Evolutionary conservation across 2,113 vertebrate species (phyloP), one percentile per base, ranked within the genome.

Genomic region (Gavialis gangeticus): DNA sequence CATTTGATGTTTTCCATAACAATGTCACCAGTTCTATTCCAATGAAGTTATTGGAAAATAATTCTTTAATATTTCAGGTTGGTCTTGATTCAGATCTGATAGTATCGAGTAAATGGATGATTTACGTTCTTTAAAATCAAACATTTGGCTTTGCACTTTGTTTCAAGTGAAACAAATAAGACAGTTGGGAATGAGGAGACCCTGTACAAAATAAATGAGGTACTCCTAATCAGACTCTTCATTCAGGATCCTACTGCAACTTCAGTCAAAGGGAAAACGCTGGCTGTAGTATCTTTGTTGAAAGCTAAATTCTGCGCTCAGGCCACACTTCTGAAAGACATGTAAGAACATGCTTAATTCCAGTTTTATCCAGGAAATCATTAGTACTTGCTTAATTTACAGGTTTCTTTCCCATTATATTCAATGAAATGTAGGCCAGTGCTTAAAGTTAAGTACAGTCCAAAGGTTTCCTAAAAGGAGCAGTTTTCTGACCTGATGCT

Each of bases 271-370:
- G 14, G 27, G 63, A 28, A 66, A 28, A 66, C 63, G 15, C 13
- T 7, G 7, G 16, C 3, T 27, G 5, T 8, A 12, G 58, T 75
- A 21, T 66, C 66, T n/a, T 28, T 11, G 54, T n/a, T 16, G 0
- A 0, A 63, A 17, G 27, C 57, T 11, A 17, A 71, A 82, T 25
- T 64, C 30, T 64, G 12, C 81, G 85, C 69, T 59, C 63, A 78
- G 54, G 2, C 11, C 59, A 54, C 25, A 46, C 15, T 85, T 80
- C 55, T 57, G 54, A 73, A 64, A 75, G 59, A 5, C 28, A 4
- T 83, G 88, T 62, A 71, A 5, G 30, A 3, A 2, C 69, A 60
- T 30, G 10, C 3, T 63, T 77, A 77, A 34, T 8, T 71, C 2
- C 6, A 16, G 21, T 71, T 89, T 25, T 81, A 77, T 57, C 12